These are phyloP conservation scores for Pyrocoelia pectoralis DNA, from an alignment of 2,888 invertebrate genomes.

Conservation along the genomic window DNA sequence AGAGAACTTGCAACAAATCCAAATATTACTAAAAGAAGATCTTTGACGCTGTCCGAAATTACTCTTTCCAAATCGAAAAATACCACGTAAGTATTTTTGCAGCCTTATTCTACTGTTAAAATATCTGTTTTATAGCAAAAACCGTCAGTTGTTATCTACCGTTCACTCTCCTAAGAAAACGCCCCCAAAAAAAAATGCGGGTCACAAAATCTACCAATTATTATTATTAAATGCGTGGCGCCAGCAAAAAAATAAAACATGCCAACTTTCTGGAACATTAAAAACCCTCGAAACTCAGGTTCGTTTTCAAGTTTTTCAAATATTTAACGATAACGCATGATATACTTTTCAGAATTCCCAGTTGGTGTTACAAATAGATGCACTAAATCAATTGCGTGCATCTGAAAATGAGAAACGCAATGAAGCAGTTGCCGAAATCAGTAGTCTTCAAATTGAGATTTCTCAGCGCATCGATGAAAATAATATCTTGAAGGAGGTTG, in stretches of 20 bases:
- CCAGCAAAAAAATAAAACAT: neutral
- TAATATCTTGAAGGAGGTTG: neutral
- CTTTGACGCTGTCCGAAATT: neutral
- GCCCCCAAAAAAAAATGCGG: neutral
- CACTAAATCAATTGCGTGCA: neutral
- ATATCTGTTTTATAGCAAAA: neutral
- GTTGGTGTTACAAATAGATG: neutral
- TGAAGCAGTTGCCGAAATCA: neutral
- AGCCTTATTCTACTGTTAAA: too few relatives aligned
- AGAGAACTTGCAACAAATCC: neutral
- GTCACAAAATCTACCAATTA: neutral
- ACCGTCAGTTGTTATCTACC: neutral
- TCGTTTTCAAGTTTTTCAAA: neutral
- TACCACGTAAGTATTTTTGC: neutral
- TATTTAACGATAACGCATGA: neutral
- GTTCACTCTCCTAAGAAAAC: neutral
- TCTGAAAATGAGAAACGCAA: neutral
- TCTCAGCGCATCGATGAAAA: neutral
- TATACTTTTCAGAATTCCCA: neutral
- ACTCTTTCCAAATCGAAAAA: neutral
- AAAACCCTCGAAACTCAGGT: neutral
- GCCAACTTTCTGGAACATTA: neutral
- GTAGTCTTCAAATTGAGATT: neutral
- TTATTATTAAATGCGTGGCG: constrained; percentile 10
- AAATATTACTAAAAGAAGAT: constrained; percentile 3